Evolutionary conservation across 2,888 invertebrate species (phyloP).

Genomic region (Drosophila antonietae): DNA sequence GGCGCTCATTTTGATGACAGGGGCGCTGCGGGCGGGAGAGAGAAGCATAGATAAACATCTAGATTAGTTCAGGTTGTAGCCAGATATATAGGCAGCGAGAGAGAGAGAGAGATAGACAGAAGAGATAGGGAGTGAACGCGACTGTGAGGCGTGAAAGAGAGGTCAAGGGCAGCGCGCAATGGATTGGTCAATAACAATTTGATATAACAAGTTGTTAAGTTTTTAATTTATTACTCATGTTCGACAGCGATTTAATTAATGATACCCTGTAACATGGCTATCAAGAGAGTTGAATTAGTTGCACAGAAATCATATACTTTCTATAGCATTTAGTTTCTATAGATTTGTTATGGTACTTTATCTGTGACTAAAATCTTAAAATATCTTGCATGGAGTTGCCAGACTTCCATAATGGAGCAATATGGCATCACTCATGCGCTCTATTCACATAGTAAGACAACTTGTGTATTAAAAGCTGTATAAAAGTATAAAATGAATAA

Average conservation of each 20-base stretch:
- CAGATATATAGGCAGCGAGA: neutral
- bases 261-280: neutral
- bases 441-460: neutral
- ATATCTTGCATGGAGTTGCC: neutral
- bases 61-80: neutral
- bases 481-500: neutral
- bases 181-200: conserved; percentile 7
- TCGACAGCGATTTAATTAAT: conserved; percentile 26
- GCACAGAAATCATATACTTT: no score
- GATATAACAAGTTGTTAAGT: conserved; percentile 18
- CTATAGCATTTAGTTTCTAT: no score
- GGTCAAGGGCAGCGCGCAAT: neutral
- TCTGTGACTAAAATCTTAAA: no score
- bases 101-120: neutral
- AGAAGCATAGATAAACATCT: neutral
- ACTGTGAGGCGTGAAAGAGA: neutral
- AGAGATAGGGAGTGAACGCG: neutral
- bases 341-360: no score
- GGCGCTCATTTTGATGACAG: conserved; percentile 58
- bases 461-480: no score
- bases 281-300: neutral
- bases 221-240: conserved; percentile 29
- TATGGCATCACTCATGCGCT: neutral
- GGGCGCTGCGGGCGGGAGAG: conserved; percentile 16
- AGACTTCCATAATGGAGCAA: neutral